Evolutionary conservation across 1,140 invertebrate genomes (phyloP), one percentile per base, ranked within the genome.

Genomic region (Sarcophaga bullata): DNA sequence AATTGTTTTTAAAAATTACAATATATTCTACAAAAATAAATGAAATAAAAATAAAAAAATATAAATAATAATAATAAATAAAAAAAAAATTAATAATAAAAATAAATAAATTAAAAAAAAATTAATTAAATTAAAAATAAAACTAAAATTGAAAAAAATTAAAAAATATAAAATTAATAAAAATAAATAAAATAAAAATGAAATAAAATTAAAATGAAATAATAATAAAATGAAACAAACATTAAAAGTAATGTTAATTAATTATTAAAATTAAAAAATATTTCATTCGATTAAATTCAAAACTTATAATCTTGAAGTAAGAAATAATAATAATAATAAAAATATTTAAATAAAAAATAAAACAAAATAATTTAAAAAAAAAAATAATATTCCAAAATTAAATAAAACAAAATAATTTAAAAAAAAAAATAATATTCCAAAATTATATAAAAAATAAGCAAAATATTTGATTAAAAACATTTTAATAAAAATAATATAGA

Each of bases 351-450:
- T 49, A 6, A 49, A 6, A 49, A 49, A 19, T 9, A 80, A 62
- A 62, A 46, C 13, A 0, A 80, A 49, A 80, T 17, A 62, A 80
- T 80, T 8, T 50, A 80, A 80, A 50, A 48, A 52, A n/a, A 6
- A 25, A 50, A 50, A 52, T 17, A 80, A 50, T n/a, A n/a, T n/a
- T n/a, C n/a, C n/a, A 80, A 80, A 80, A 80, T 3, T 19, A 50
- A 80, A 19, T 6, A 80, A 52, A 19, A 80, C 25, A 52, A 50
- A 80, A 76, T 76, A 7, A 80, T 19, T 15, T 50, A 17, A 80
- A 80, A 19, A 54, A 46, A 37, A 54, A 54, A 54, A 62, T 62
- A n/a, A n/a, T n/a, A n/a, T n/a, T n/a, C n/a, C n/a, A n/a, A n/a
- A 37, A 37, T 37, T 37, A 37, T 37, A 37, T 37, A 37, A 37